Percentiles rank a stretch among this genome's conserved stretches.
Evolutionary conservation across 1,140 invertebrate species (phyloP).

Genomic region (Centruroides vittatus): DNA sequence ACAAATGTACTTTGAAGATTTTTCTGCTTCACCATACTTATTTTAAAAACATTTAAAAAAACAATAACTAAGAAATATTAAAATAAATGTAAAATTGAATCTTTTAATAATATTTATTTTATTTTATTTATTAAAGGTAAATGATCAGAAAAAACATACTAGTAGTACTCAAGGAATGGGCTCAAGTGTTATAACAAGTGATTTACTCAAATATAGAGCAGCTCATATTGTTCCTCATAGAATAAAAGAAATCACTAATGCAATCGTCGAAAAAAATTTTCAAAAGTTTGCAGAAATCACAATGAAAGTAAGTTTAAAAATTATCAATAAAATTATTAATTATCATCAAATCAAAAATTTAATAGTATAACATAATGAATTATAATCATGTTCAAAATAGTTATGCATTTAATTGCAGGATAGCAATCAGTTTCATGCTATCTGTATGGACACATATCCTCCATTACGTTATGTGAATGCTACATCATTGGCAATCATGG

Average conservation of each 20-base stretch:
- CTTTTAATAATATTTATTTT: not conserved
- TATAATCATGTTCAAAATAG: too few species aligned
- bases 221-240: slow-evolving; percentile 51
- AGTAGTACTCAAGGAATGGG: slow-evolving; percentile 86
- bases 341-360: too few species aligned
- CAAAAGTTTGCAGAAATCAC: slow-evolving; percentile 76
- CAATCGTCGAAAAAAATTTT: slow-evolving; percentile 71
- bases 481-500: slow-evolving; percentile 58
- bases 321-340: too few species aligned
- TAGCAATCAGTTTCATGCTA: slow-evolving; percentile 94
- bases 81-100: too few species aligned
- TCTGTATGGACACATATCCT: slow-evolving; percentile 87
- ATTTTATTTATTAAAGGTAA: slow-evolving; percentile 40
- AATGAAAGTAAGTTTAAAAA: slow-evolving; percentile 47
- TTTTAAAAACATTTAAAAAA: too few species aligned
- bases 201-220: slow-evolving; percentile 60
- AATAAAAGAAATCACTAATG: slow-evolving; percentile 50
- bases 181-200: slow-evolving; percentile 60
- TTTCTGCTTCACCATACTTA: too few species aligned
- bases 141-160: slow-evolving; percentile 67
- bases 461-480: slow-evolving; percentile 87
- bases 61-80: too few species aligned
- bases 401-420: slow-evolving; percentile 38
- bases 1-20: too few species aligned
- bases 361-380: too few species aligned